Base-by-base conservation (phyloP, 2,888 invertebrate species). In the Napeogenes inachia region DNA sequence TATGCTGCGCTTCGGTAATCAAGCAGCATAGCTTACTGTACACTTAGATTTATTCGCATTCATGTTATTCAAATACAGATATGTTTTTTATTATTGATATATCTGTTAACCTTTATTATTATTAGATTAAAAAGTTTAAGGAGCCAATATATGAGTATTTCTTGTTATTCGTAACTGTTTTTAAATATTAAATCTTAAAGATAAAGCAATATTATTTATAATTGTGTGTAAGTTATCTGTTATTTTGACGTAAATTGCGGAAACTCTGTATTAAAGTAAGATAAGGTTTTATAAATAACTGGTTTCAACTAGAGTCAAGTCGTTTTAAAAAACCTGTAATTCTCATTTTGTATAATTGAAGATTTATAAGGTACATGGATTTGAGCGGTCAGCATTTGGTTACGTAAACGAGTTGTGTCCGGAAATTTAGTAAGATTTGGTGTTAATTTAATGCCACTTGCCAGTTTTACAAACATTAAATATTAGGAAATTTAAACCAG, bases 21-120 rank as follows among this genome's bases (percentile, higher is more conserved):
- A 79, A 73, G 76, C 73, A 66, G 60, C 61, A 71, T 59, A 63
- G 69, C 62, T 66, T 66, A 63, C 59, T 69, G 71, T 76, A 73
- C 82, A 84, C 84, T 84, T 84, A 84, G 81, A 82, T 77, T 80
- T 73, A 76, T 75, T 54, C 45, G 42, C 38, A 57, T 54, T 35
- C 35, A 35, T 35, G 35, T 6, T 21, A 60, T 30, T 45, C 55
- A 35, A 46, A 47, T 13, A 33, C 45, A 55, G 8, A 42, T 10
- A 42, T 42, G 8, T 6, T 10, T 10, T 42, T 12, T 10, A 10
- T 10, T 10, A 42, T 10, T 3, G 5, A 10, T 42, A 42, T 42
- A 42, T 42, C 10, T 42, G 3, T 42, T 10, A 10, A 12, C 3
- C 8, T 42, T 42, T 10, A 42, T 6, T 12, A 42, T 42, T 10